Percentiles rank a stretch among this genome's conserved stretches.
Conservation (phyloP, 2,113 vertebrate species). For the Helogale parvula region DNA sequence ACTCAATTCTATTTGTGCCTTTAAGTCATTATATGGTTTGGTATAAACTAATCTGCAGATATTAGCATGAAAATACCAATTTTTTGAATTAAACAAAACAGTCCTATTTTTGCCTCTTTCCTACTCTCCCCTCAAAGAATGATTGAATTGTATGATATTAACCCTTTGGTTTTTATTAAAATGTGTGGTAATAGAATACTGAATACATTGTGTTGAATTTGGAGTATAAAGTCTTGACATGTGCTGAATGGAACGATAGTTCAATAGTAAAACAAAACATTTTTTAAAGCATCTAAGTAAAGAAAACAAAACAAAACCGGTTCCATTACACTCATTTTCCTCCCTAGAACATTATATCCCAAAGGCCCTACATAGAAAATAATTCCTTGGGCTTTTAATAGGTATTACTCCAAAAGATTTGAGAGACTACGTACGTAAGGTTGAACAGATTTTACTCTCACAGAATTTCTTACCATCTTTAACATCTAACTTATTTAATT, state of each 20-base stretch:
- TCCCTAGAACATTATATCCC: not conserved
- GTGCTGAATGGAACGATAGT: not conserved
- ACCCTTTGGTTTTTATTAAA: not conserved
- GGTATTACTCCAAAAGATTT: not conserved
- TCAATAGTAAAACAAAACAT: not conserved
- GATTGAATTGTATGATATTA: not conserved
- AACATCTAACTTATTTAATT: not conserved
- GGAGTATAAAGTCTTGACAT: not conserved
- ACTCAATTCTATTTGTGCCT: not conserved
- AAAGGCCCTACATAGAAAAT: not conserved
- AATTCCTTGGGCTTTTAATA: not conserved
- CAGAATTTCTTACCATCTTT: not conserved
- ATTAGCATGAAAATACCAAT: not conserved
- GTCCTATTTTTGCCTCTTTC: not conserved
- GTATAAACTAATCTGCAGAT: not conserved
- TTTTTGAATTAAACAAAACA: not conserved
- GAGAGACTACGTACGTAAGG: not conserved
- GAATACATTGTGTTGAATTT: conserved; percentile 7
- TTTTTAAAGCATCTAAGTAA: not conserved
- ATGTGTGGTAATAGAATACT: not conserved
- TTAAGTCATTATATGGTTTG: conserved; percentile 9
- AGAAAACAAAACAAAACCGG: not conserved
- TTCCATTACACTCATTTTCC: not conserved
- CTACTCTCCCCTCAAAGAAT: not conserved
- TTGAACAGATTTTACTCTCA: not conserved